These are phyloP conservation scores for Poecilia picta DNA, from an alignment of 2,797 vertebrate genomes.

Conservation along the genomic window DNA sequence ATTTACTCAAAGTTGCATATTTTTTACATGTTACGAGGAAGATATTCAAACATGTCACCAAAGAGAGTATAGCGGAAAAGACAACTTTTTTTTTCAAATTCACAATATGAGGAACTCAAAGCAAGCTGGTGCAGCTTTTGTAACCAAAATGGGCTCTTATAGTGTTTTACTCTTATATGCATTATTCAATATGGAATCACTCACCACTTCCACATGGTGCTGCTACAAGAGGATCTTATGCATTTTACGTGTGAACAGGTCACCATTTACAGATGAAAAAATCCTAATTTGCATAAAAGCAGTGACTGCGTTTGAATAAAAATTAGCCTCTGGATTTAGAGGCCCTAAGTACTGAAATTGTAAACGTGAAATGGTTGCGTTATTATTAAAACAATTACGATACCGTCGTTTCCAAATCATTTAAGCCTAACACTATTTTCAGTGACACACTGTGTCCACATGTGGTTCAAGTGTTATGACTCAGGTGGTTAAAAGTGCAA, in stretches of 20 bases:
- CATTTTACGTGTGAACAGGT: background rate
- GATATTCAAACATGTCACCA: background rate
- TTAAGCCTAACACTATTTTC: constrained; percentile 15
- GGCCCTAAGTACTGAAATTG: too few relatives aligned
- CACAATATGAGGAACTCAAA: background rate
- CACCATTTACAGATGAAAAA: background rate
- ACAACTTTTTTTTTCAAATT: background rate
- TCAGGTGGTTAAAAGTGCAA: constrained; percentile 54
- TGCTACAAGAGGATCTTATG: background rate
- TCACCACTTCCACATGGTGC: too few relatives aligned
- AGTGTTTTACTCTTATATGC: background rate
- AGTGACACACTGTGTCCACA: constrained; percentile 29
- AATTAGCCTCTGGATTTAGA: background rate
- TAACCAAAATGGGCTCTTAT: background rate
- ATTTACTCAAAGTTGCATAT: background rate
- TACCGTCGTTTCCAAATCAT: background rate
- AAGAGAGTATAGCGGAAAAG: background rate
- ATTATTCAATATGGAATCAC: background rate
- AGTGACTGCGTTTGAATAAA: background rate
- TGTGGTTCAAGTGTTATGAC: constrained; percentile 36
- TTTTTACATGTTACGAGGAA: background rate
- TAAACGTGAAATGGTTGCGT: background rate
- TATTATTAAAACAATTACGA: background rate
- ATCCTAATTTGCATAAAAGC: background rate
- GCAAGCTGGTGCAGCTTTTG: background rate